Conservation (phyloP, 2,113 vertebrate genomes). For the Albula goreensis region DNA sequence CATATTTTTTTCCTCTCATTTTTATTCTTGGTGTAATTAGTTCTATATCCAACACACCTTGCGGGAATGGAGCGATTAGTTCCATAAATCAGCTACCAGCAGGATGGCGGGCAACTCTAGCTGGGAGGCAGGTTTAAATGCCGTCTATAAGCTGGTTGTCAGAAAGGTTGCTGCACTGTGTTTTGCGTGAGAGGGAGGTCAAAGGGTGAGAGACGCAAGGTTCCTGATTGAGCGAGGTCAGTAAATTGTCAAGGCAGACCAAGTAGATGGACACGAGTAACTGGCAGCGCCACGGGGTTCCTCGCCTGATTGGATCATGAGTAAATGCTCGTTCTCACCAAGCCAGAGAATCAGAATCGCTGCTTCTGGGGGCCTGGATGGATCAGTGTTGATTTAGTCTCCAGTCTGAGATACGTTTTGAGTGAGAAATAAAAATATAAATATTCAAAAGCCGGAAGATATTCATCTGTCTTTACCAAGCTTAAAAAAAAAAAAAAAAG, state of each 20-base stretch:
- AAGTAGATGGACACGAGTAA: not conserved
- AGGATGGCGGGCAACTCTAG: not conserved
- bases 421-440: not conserved
- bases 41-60: not conserved
- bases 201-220: not conserved
- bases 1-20: constrained; percentile 41
- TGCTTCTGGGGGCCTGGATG: not conserved
- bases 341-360: not conserved
- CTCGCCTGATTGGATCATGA: not conserved
- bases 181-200: not conserved
- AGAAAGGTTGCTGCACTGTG: constrained; percentile 1
- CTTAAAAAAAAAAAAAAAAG: too few relatives aligned
- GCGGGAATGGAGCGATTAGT: not conserved
- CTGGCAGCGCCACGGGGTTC: not conserved
- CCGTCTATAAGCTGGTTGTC: constrained; percentile 8
- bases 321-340: not conserved
- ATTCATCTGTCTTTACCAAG: too few relatives aligned
- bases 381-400: not conserved
- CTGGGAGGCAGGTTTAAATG: not conserved
- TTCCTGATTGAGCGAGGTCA: constrained; percentile 19
- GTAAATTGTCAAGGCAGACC: constrained; percentile 6
- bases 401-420: not conserved
- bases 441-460: too few relatives aligned
- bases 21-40: constrained; percentile 45
- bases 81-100: not conserved